phyloP scores from a whole-genome alignment of 2,113 vertebrate species.

The Numida meleagris region DNA sequence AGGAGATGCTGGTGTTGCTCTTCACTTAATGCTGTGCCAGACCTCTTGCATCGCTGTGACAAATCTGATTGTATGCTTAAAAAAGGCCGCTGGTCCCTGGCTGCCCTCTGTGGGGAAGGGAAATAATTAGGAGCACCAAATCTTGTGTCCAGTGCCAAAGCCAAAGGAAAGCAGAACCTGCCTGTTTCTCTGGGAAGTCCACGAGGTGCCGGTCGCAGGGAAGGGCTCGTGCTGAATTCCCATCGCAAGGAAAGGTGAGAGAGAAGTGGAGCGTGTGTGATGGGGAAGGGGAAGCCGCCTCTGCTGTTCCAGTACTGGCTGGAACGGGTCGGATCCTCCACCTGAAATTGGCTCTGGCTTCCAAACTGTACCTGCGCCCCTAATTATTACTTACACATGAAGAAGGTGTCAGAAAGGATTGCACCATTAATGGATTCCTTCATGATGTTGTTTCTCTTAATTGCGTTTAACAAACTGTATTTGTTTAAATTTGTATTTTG shows the following conservation, averaged over 20 bases:
- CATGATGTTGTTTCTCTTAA: background rate
- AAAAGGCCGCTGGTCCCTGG: background rate
- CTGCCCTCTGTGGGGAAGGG: background rate
- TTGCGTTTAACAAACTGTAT: background rate
- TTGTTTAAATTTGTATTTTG: background rate
- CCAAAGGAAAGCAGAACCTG: background rate
- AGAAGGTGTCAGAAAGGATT: background rate
- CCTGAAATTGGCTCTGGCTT: background rate
- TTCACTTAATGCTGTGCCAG: background rate
- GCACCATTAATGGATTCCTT: background rate
- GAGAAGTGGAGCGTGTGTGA: background rate
- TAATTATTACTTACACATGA: background rate
- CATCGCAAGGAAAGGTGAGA: background rate
- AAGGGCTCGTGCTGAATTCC: conserved; percentile 2
- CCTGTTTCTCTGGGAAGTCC: conserved; percentile 18
- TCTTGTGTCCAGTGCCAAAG: conserved; percentile 6
- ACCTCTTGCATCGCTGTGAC: fast-evolving
- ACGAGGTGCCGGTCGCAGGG: conserved; percentile 4
- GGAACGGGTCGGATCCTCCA: background rate
- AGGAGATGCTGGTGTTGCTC: background rate
- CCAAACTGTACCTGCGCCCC: background rate
- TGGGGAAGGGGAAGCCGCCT: conserved; percentile 1
- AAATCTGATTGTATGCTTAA: background rate
- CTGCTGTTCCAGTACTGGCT: background rate
- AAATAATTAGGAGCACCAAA: conserved; percentile 10